phyloP scores from a whole-genome alignment of 2,888 invertebrate species.

The Ormia ochracea region DNA sequence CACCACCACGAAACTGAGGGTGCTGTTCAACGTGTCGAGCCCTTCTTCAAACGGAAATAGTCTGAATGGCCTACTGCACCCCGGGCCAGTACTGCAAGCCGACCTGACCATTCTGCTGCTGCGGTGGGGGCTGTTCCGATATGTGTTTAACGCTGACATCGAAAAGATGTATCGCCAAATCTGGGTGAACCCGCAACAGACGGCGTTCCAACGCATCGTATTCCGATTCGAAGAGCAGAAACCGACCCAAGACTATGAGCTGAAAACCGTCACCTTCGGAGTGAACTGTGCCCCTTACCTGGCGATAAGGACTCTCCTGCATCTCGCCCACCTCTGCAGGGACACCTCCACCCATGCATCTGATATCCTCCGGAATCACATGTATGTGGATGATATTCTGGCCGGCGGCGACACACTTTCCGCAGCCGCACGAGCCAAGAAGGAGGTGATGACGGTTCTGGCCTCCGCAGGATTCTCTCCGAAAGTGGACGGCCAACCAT shows the following conservation, averaged over 20 bases:
- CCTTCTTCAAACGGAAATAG: slow-evolving; percentile 30
- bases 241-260: slow-evolving; percentile 18
- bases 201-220: slow-evolving; percentile 52
- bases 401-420: neutral
- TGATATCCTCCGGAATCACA: neutral
- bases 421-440: neutral
- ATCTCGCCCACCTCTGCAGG: slow-evolving; percentile 20
- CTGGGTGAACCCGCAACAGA: slow-evolving; percentile 28
- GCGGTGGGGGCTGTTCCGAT: slow-evolving; percentile 38
- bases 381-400: slow-evolving; percentile 19
- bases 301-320: slow-evolving; percentile 44
- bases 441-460: slow-evolving; percentile 2
- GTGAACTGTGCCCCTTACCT: neutral
- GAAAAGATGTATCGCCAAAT: slow-evolving; percentile 63
- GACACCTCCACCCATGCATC: slow-evolving; percentile 12
- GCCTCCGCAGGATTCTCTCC: slow-evolving; percentile 12
- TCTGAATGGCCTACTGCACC: slow-evolving; percentile 46
- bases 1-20: slow-evolving; percentile 53
- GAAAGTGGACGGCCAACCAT: slow-evolving; percentile 20
- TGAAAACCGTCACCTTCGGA: slow-evolving; percentile 24
- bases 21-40: slow-evolving; percentile 60
- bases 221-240: slow-evolving; percentile 8
- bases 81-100: slow-evolving; percentile 53
- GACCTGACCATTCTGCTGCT: slow-evolving; percentile 34
- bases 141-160: slow-evolving; percentile 59